Base-by-base conservation (phyloP, 2,888 invertebrate species). In the Cylloceria caligata region DNA sequence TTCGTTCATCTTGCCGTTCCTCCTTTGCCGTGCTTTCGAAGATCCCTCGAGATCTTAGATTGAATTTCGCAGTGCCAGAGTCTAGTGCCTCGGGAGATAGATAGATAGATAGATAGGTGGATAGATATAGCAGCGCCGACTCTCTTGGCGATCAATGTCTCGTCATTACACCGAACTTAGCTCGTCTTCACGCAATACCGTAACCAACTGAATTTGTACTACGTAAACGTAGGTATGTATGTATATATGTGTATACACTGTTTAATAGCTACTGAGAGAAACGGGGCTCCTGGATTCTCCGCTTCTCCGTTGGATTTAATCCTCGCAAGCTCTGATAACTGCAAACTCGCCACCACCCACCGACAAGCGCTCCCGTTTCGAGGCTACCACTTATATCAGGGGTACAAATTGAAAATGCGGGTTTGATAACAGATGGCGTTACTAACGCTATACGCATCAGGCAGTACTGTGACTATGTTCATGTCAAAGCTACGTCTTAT, bases 221-320 rank as follows among this genome's bases (percentile, higher is more conserved):
- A 24, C 42, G 42, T 64, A 7, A 19, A 42, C 42, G 21, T 4
- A n/a, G 21, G 21, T 21, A 24, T 24, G 4, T 36, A 34, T 36
- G 36, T 19, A 16, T 60, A 19, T 30, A 34, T 34, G 36, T 19
- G 55, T 19, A 60, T n/a, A 21, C n/a, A 64, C n/a, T 24, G 24
- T 64, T 36, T 64, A 27, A 64, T 42, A 64, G 11, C 64, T 24
- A 24, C 39, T 24, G 13, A 9, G 5, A 45, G 42, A 21, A 39
- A 11, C 42, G 64, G 42, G 6, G 42, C 64, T 13, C 24, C 64
- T 64, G 21, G 13, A 6, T 42, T 64, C 42, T 21, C 21, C 24
- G 39, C 42, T 39, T 42, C 64, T 24, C 64, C 21, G n/a, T 45
- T 42, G 64, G 42, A 64, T 45, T 64, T 64, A 64, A 64, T 64